Conservation (phyloP, 2,888 invertebrate genomes). For the Helleia helle region DNA sequence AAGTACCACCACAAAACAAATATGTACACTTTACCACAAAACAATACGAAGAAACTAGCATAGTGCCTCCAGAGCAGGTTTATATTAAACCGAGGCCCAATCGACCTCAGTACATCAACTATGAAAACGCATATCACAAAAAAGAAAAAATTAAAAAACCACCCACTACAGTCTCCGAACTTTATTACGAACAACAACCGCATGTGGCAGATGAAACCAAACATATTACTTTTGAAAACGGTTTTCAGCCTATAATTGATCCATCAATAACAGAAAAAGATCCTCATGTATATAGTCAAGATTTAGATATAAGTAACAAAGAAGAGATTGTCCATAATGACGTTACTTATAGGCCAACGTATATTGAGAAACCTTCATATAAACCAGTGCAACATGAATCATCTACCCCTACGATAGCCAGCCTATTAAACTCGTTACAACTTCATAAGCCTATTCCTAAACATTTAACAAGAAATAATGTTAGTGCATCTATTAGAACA, state of each 20-base stretch:
- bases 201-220: conserved; percentile 28
- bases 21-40: conserved; percentile 31
- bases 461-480: conserved; percentile 82
- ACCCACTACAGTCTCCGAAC: conserved; percentile 49
- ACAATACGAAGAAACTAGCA: conserved; percentile 31
- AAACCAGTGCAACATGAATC: conserved; percentile 29
- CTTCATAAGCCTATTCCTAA: conserved; percentile 84
- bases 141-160: conserved; percentile 27
- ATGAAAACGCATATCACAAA: conserved; percentile 35
- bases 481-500: conserved; percentile 85
- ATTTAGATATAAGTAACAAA: conserved; percentile 23
- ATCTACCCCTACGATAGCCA: conserved; percentile 42
- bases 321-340: conserved; percentile 25
- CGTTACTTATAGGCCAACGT: conserved; percentile 34
- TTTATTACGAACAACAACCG: conserved; percentile 51
- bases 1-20: conserved; percentile 26
- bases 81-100: conserved; percentile 45
- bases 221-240: conserved; percentile 43
- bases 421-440: conserved; percentile 82
- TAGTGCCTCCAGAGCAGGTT: conserved; percentile 39
- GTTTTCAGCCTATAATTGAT: conserved; percentile 51
- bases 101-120: conserved; percentile 36
- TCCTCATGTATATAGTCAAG: conserved; percentile 27
- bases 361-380: conserved; percentile 36
- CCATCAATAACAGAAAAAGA: conserved; percentile 31